Percentiles rank a stretch among this genome's conserved stretches.
Conservation (phyloP, 2,113 vertebrate genomes). For the Sardina pilchardus region DNA sequence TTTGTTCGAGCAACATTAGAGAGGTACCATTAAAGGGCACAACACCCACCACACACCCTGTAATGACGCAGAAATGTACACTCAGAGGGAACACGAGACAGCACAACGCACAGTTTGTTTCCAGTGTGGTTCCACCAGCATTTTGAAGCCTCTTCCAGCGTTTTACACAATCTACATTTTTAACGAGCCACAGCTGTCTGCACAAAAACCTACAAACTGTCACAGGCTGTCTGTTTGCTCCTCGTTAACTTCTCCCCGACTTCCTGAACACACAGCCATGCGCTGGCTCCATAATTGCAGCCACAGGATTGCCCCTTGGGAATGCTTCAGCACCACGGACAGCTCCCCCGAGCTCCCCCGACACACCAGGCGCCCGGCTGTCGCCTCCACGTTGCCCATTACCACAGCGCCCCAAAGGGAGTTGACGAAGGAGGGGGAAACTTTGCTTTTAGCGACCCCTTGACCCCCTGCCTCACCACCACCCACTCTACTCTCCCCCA, state of each 20-base stretch:
- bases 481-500: background rate
- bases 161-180: conserved; percentile 7
- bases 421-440: conserved; percentile 12
- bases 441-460: conserved; percentile 47
- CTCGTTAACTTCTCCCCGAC: background rate
- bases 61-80: background rate
- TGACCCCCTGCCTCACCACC: conserved; percentile 2
- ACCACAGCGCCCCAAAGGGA: background rate
- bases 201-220: background rate
- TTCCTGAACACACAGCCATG: background rate
- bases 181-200: background rate
- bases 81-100: background rate
- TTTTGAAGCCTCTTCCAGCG: background rate
- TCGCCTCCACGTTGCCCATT: conserved; percentile 16
- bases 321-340: background rate
- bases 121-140: background rate
- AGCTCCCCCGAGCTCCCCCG: conserved; percentile 25
- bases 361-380: background rate
- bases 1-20: background rate
- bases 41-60: background rate
- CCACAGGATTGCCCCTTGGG: background rate
- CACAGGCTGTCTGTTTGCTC: background rate
- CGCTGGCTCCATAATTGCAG: background rate
- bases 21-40: background rate
- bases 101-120: background rate